These are phyloP conservation scores for Mesorhabditis belari DNA, from an alignment of 2,888 invertebrate genomes.

Conservation along the genomic window DNA sequence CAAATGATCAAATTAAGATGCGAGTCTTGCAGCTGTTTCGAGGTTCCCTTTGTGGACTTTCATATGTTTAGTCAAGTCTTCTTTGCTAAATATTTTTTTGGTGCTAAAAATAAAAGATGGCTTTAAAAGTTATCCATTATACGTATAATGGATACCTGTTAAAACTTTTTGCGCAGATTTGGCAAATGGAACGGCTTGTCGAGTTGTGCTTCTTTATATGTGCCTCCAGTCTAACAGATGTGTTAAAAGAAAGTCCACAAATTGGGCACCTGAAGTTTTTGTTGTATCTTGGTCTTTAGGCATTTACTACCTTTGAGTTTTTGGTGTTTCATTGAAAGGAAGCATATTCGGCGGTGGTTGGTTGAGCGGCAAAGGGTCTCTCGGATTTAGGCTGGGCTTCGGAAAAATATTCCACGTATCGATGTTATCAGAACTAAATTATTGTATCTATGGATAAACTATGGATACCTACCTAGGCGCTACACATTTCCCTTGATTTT, in stretches of 20 bases:
- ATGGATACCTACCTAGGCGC: too few species aligned
- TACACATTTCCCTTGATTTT: too few species aligned
- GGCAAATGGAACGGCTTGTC: not conserved
- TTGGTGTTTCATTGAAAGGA: too few species aligned
- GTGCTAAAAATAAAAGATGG: not conserved
- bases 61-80: not conserved
- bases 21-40: not conserved
- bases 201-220: not conserved
- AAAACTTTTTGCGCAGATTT: not conserved
- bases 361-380: too few species aligned
- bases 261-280: not conserved
- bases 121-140: too few species aligned
- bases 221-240: not conserved
- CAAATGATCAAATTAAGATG: not conserved
- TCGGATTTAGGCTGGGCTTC: too few species aligned
- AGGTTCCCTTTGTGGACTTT: not conserved
- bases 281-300: too few species aligned
- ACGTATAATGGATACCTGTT: not conserved
- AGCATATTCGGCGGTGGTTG: too few species aligned
- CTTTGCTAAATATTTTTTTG: not conserved
- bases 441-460: too few species aligned
- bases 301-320: too few species aligned
- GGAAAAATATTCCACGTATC: too few species aligned
- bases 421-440: too few species aligned
- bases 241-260: not conserved